A percentile compares a stretch with the other conserved stretches of the same genome.
phyloP scores from a whole-genome alignment of 2,113 vertebrate genomes.

The Fulica atra region DNA sequence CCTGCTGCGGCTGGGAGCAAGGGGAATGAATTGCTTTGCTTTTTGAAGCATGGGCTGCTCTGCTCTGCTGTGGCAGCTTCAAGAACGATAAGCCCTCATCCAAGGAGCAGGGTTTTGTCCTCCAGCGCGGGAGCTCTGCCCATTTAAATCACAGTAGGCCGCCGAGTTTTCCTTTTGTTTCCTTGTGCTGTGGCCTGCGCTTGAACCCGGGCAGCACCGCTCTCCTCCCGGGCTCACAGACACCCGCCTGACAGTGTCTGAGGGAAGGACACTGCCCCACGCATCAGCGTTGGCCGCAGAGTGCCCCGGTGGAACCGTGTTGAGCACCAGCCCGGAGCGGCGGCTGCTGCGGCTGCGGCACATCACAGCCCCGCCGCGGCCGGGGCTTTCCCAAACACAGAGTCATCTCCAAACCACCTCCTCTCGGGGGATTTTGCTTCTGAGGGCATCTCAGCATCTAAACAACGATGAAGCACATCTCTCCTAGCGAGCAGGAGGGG shows the following conservation, averaged over 20 bases:
- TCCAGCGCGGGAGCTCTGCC: background rate
- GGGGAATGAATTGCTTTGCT: conserved; percentile 59
- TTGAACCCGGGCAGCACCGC: background rate
- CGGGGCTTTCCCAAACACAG: background rate
- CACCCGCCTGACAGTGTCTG: background rate
- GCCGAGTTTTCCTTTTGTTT: background rate
- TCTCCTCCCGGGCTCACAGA: background rate
- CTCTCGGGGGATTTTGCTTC: background rate
- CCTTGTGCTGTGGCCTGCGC: background rate
- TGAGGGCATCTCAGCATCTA: background rate
- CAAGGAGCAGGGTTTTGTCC: background rate
- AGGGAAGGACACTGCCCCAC: rapidly evolving
- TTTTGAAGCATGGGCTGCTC: conserved; percentile 55
- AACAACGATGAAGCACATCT: background rate
- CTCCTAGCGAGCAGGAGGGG: background rate
- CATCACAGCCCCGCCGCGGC: background rate
- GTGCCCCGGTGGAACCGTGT: rapidly evolving
- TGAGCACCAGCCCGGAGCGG: background rate
- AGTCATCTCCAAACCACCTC: background rate
- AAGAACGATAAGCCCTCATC: background rate
- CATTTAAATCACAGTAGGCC: background rate
- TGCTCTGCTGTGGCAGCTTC: conserved; percentile 28
- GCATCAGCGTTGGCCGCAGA: background rate
- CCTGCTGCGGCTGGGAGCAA: conserved; percentile 13
- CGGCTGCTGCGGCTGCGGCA: rapidly evolving